These are phyloP conservation scores for Cettia cetti DNA, from an alignment of 2,113 vertebrate genomes.

Conservation along the genomic window DNA sequence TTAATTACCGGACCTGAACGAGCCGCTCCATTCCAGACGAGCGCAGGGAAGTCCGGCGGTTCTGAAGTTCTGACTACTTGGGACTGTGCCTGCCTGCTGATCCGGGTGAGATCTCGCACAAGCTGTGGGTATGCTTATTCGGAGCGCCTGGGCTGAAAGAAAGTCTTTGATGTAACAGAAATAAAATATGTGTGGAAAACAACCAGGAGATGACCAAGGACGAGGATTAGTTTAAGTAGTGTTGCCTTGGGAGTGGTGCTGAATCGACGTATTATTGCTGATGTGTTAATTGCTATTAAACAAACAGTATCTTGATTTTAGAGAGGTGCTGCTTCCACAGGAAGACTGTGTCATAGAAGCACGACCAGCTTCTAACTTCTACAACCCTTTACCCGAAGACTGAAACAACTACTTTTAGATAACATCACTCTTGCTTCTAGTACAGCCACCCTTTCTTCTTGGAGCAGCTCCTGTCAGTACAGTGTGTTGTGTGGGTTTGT, in stretches of 20 bases:
- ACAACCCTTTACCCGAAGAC: neutral
- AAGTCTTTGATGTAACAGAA: neutral
- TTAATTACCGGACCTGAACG: neutral
- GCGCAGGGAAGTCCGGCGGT: fast-evolving
- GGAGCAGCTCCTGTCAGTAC: neutral
- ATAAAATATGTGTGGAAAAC: neutral
- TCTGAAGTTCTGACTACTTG: neutral
- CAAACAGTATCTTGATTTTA: neutral
- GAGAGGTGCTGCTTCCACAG: no score
- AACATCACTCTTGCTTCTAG: neutral
- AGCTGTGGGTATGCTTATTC: neutral
- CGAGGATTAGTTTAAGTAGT: neutral
- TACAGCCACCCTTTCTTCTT: neutral
- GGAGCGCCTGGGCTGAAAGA: neutral
- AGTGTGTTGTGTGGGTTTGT: neutral
- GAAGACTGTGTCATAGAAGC: neutral
- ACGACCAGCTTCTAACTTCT: neutral
- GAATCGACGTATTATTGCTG: neutral
- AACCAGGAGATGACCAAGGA: neutral
- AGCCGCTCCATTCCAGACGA: neutral
- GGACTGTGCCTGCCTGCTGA: neutral
- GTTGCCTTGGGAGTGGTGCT: neutral
- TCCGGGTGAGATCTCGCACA: neutral
- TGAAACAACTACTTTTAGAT: neutral
- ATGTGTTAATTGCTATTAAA: neutral